Evolutionary conservation across 1,140 invertebrate genomes (phyloP), one percentile per base, ranked within the genome.

Genomic region (Macrobrachium rosenbergii): DNA sequence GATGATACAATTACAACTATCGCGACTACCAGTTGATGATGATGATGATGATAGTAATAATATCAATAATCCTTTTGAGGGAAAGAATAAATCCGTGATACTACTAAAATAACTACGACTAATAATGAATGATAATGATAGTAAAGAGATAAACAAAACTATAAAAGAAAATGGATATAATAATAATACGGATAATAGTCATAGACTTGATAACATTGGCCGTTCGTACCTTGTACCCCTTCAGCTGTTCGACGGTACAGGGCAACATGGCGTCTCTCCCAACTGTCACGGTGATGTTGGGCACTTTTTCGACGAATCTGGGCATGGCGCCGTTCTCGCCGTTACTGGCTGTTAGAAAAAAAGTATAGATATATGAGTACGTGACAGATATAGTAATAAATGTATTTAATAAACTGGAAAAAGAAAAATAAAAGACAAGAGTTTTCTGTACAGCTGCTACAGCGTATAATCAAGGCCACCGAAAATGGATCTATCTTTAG

Each of bases 271-370:
- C 97, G 91, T 98, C 96, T 77, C 96, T 94, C 11, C 97, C 97
- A n/a, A 97, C 95, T 23, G 96, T 96, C 11, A 98, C 96, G 12
- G 97, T 99, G 64, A 99, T 96, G 92, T 98, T 99, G 58, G 96
- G 95, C 90, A 98, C 88, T 62, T 89, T 79, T 62, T 83, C 84
- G n/a, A 88, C 64, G 76, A 88, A 89, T 17, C 63, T 37, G 8
- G 88, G 88, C 43, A 88, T 73, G 2, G 82, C 60, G 11, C 73
- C 67, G 3, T 75, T 78, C 78, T 88, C 89, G 0, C 82, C 87
- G 23, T 72, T 82, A 23, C 63, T 60, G 21, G 73, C 83, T 89
- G 88, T 23, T 77, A 23, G 69, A 69, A 21, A 11, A 73, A 67
- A 64, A 17, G 62, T 14, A 63, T 8, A 45, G 28, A 17, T 5